Evolutionary conservation across 2,113 vertebrate genomes (phyloP).

Genomic region (Xyrauchen texanus): DNA sequence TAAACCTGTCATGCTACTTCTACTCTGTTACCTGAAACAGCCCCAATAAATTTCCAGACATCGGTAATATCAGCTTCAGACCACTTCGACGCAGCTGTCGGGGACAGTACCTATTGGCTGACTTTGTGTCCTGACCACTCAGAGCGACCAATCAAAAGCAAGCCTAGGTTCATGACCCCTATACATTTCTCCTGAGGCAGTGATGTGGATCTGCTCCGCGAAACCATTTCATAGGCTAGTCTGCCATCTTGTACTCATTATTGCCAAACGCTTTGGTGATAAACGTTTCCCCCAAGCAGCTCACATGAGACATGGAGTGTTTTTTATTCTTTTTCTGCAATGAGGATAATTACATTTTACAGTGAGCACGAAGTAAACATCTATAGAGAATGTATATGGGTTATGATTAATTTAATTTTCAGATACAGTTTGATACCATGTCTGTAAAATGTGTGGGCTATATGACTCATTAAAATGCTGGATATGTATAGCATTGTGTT

Average conservation of each 20-base stretch:
- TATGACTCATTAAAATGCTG: background rate
- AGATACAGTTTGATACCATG: background rate
- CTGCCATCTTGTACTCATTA: slow-evolving; percentile 34
- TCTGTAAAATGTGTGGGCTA: background rate
- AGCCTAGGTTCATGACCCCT: slow-evolving; percentile 68
- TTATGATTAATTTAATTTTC: background rate
- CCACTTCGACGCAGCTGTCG: slow-evolving; percentile 38
- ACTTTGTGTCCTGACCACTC: slow-evolving; percentile 61
- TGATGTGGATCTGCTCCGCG: slow-evolving; percentile 4
- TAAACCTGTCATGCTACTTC: slow-evolving; percentile 2
- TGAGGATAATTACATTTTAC: slow-evolving; percentile 12
- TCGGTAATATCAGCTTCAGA: slow-evolving; percentile 28
- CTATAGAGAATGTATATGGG: background rate
- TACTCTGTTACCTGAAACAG: slow-evolving; percentile 24
- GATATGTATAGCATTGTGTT: background rate
- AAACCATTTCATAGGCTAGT: slow-evolving; percentile 2
- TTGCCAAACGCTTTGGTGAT: slow-evolving; percentile 12
- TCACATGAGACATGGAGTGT: slow-evolving; percentile 1
- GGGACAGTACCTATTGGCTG: slow-evolving; percentile 66
- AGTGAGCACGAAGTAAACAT: background rate
- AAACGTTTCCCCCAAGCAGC: slow-evolving; percentile 22
- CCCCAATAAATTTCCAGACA: slow-evolving; percentile 37
- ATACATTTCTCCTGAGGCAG: slow-evolving; percentile 49
- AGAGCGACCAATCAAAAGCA: slow-evolving; percentile 62
- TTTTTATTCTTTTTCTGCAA: background rate